phyloP scores from a whole-genome alignment of 1,140 invertebrate species.

The Macrosteles quadrilineatus region DNA sequence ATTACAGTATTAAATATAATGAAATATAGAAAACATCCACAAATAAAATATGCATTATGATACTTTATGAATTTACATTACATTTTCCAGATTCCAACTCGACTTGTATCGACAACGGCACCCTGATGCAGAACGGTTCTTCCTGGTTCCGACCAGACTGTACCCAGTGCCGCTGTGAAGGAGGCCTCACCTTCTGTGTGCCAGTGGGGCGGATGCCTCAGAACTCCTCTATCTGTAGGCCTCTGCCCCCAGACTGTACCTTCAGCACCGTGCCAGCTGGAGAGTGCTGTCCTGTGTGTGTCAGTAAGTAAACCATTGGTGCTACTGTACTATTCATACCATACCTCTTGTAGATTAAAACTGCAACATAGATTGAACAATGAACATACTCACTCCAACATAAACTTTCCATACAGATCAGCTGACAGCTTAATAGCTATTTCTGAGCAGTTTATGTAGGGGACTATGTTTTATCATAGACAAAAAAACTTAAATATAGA shows the following conservation, averaged over 20 bases:
- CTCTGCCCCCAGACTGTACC: conserved; percentile 46
- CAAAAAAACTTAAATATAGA: too few species aligned
- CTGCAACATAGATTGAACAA: too few species aligned
- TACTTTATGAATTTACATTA: neutral
- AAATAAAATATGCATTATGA: neutral
- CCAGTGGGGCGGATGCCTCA: neutral
- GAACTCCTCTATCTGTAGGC: conserved; percentile 44
- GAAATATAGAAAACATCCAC: neutral
- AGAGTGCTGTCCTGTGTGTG: conserved; percentile 57
- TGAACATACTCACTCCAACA: too few species aligned
- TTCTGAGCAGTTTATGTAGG: too few species aligned
- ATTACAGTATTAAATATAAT: neutral
- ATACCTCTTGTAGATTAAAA: too few species aligned
- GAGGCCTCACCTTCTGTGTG: conserved; percentile 51
- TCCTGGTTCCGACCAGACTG: conserved; percentile 49
- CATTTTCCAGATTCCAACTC: conserved; percentile 37
- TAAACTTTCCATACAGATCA: too few species aligned
- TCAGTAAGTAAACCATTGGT: conserved; percentile 35
- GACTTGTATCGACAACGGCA: conserved; percentile 40
- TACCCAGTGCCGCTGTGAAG: conserved; percentile 52
- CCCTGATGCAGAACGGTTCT: conserved; percentile 39
- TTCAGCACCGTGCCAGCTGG: conserved; percentile 50
- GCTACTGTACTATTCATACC: too few species aligned
- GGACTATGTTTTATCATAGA: too few species aligned
- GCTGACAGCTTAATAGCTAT: too few species aligned